Evolutionary conservation across 2,888 invertebrate genomes (phyloP).

Genomic region (Bruchidius siliquastri): DNA sequence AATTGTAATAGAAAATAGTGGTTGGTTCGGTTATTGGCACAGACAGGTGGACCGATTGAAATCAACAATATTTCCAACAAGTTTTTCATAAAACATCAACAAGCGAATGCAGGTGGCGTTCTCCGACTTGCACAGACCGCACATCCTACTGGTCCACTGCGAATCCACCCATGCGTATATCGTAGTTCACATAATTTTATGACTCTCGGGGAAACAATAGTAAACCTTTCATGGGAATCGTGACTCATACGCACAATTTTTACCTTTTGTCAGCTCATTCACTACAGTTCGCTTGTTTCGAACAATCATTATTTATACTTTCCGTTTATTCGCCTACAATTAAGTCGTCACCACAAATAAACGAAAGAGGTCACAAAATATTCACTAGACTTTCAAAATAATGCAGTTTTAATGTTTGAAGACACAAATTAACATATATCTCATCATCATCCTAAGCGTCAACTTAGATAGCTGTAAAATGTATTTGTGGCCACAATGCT

Average conservation of each 20-base stretch:
- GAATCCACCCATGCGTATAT: background rate
- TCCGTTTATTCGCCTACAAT: background rate
- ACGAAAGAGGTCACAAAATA: background rate
- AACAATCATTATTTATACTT: background rate
- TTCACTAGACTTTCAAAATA: background rate
- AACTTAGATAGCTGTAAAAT: too few relatives aligned
- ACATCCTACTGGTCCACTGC: background rate
- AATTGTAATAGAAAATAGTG: too few relatives aligned
- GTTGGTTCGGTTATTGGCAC: too few relatives aligned
- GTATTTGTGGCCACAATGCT: too few relatives aligned
- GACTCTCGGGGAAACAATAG: background rate
- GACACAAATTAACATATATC: too few relatives aligned
- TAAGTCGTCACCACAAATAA: background rate
- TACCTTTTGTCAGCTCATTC: background rate
- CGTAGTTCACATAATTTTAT: background rate
- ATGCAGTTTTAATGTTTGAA: background rate
- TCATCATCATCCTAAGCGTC: too few relatives aligned
- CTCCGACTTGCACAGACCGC: background rate
- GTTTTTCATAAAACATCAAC: too few relatives aligned
- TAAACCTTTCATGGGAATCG: background rate
- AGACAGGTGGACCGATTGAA: too few relatives aligned
- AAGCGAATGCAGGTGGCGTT: too few relatives aligned
- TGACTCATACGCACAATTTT: background rate
- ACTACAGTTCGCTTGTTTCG: background rate
- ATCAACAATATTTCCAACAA: too few relatives aligned